Evolutionary conservation across 2,888 invertebrate species (phyloP), one percentile per base, ranked within the genome.

Genomic region (Leuctra nigra): DNA sequence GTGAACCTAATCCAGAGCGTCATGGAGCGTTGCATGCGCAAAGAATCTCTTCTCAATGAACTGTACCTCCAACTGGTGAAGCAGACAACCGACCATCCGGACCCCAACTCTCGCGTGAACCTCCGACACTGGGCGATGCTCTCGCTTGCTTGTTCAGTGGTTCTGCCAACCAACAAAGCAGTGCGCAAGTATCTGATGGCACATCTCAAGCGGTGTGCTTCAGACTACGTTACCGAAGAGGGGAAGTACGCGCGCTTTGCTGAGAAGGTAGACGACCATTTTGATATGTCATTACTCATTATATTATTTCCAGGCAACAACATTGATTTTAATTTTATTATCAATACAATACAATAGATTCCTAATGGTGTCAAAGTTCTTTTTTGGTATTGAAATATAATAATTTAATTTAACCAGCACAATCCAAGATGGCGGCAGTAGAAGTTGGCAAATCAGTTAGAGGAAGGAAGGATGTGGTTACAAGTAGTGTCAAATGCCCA

Each of bases 241-340:
- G 95, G 94, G 41, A 91, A 92, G 75, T 96, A 90, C 72, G 94
- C 96, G 0, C 74, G 94, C 62, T 89, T 95, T 69, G 92, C 94
- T 11, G 91, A 95, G 67, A 91, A 91, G 77, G 85, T 83, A 70
- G 61, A 61, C 39, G 9, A 52, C 14, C n/a, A n/a, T n/a, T n/a
- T n/a, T n/a, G n/a, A n/a, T n/a, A n/a, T n/a, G n/a, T n/a, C n/a
- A n/a, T n/a, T n/a, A n/a, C n/a, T n/a, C n/a, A n/a, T n/a, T n/a
- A n/a, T n/a, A n/a, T n/a, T n/a, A n/a, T n/a, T n/a, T n/a, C n/a
- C n/a, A n/a, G n/a, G n/a, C n/a, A n/a, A n/a, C n/a, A n/a, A n/a
- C n/a, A n/a, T n/a, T n/a, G n/a, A n/a, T n/a, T n/a, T n/a, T n/a
- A n/a, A n/a, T n/a, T n/a, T n/a, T n/a, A n/a, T n/a, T n/a, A n/a